Percentiles rank a stretch among this genome's conserved stretches.
These are phyloP conservation scores for Drosophila paramelanica DNA, from an alignment of 2,888 invertebrate genomes.

Conservation along the genomic window DNA sequence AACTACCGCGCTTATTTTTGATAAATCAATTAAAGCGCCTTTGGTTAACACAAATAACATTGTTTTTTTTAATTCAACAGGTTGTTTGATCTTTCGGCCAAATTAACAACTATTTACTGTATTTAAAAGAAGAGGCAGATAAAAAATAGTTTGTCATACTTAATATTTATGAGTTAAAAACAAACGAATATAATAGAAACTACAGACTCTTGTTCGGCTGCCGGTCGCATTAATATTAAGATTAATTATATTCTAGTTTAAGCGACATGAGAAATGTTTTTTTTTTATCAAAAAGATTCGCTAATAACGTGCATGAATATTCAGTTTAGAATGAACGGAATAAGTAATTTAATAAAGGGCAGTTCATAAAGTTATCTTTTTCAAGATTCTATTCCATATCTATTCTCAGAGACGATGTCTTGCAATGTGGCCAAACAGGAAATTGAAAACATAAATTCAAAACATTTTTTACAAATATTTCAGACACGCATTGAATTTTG, in stretches of 20 bases:
- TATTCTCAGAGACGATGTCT: not conserved
- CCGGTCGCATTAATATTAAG: not conserved
- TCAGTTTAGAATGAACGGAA: not conserved
- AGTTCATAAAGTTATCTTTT: not conserved
- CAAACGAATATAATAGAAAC: not conserved
- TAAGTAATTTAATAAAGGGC: not conserved
- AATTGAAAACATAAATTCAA: not conserved
- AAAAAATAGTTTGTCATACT: not conserved
- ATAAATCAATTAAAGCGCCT: slow-evolving; percentile 23
- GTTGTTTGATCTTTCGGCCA: not conserved
- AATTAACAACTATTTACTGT: not conserved
- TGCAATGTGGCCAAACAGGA: not conserved
- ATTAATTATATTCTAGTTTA: not conserved
- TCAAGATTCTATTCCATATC: not conserved
- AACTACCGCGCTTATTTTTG: not conserved
- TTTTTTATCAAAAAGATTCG: not conserved
- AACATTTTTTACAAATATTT: not conserved
- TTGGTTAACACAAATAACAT: slow-evolving; percentile 1
- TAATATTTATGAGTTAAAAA: not conserved
- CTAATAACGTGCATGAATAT: not conserved
- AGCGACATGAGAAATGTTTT: not conserved
- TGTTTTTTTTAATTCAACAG: slow-evolving; percentile 3
- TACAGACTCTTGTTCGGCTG: not conserved
- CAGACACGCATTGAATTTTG: not conserved
- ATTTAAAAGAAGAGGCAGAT: not conserved